These are phyloP conservation scores for Bryconaethiops microstoma DNA, from an alignment of 2,797 vertebrate species.

Conservation along the genomic window DNA sequence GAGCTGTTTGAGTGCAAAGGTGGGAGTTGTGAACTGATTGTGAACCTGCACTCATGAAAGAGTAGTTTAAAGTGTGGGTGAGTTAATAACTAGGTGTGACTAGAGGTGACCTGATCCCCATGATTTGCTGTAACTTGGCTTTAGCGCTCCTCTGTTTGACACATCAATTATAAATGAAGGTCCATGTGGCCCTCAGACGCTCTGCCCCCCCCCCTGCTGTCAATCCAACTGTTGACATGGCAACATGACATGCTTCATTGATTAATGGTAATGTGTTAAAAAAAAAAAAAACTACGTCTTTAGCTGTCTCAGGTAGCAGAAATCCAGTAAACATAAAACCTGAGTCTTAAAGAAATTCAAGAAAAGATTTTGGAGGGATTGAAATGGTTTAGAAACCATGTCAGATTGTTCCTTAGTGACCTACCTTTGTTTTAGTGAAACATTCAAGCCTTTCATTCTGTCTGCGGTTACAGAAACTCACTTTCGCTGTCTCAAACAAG, in stretches of 20 bases:
- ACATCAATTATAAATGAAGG: conserved; percentile 73
- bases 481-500: neutral
- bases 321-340: no score
- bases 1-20: neutral
- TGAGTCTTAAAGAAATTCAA: neutral
- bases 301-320: neutral
- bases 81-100: neutral
- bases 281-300: conserved; percentile 12
- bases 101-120: conserved; percentile 22
- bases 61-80: neutral
- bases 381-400: neutral
- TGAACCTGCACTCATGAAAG: neutral
- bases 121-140: conserved; percentile 28
- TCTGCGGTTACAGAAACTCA: neutral
- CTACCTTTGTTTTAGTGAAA: neutral
- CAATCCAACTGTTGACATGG: conserved; percentile 49
- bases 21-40: neutral
- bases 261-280: conserved; percentile 49
- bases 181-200: conserved; percentile 61
- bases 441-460: neutral
- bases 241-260: conserved; percentile 45
- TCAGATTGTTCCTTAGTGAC: neutral
- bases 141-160: conserved; percentile 52
- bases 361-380: neutral
- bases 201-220: conserved; percentile 38